Evolutionary conservation across 2,888 invertebrate genomes (phyloP).

Genomic region (Andricus quercusramuli): DNA sequence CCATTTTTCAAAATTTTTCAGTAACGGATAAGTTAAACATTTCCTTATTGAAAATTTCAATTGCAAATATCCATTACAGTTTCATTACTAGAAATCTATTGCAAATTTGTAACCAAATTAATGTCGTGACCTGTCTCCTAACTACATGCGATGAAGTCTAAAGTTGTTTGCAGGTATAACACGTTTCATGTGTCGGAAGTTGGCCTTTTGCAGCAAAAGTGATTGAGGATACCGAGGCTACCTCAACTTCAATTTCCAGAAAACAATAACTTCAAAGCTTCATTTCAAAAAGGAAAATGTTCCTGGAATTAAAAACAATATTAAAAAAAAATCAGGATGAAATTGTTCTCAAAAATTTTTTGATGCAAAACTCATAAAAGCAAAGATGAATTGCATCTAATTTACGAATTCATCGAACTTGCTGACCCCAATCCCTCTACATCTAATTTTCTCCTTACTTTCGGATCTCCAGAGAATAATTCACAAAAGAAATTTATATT

Average conservation of each 20-base stretch:
- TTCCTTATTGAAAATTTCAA: too few species aligned
- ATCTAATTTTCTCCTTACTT: not conserved
- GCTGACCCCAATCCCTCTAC: not conserved
- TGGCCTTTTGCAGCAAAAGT: conserved; percentile 12
- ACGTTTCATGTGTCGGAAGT: conserved; percentile 20
- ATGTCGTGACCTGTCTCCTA: not conserved
- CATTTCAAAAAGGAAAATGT: not conserved
- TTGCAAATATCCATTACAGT: too few species aligned
- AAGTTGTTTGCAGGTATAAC: conserved; percentile 14
- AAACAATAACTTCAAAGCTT: not conserved
- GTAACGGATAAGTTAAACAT: too few species aligned
- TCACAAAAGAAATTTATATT: not conserved
- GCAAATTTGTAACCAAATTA: not conserved
- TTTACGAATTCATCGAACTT: not conserved
- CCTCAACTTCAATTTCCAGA: not conserved
- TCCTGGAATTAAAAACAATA: not conserved
- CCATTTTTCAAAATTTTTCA: too few species aligned
- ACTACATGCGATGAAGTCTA: not conserved
- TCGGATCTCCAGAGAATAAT: not conserved
- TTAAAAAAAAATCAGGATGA: not conserved
- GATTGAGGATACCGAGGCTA: not conserved
- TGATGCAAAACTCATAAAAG: not conserved
- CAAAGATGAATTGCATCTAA: not conserved
- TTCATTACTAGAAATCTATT: not conserved
- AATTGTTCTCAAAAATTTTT: not conserved